Evolutionary conservation across 2,797 vertebrate species (phyloP).

Genomic region (Pseudochromis fuscus): DNA sequence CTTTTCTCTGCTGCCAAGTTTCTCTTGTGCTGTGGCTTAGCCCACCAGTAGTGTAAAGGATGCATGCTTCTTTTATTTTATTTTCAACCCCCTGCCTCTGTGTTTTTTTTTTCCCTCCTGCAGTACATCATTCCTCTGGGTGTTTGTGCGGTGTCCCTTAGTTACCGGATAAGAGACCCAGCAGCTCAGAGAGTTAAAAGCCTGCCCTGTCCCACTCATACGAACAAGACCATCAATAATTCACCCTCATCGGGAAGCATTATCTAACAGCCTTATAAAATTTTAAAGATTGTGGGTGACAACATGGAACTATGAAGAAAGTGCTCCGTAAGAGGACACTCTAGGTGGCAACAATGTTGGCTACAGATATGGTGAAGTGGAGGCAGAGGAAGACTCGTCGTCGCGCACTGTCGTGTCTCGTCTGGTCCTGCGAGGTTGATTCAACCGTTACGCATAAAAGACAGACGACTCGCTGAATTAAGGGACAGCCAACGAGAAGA

Average conservation of each 20-base stretch:
- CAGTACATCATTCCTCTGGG: constrained; percentile 84
- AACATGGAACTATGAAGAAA: constrained; percentile 75
- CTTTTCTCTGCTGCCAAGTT: constrained; percentile 74
- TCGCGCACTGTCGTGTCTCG: constrained; percentile 20
- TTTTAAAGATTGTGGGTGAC: constrained; percentile 82
- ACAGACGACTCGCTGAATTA: constrained; percentile 53
- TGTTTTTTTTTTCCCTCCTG: constrained; percentile 57
- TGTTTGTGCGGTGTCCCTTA: constrained; percentile 85
- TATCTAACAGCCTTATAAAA: constrained; percentile 86
- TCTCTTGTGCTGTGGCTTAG: constrained; percentile 70
- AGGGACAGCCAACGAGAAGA: constrained; percentile 44
- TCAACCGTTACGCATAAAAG: constrained; percentile 55
- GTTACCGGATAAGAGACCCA: constrained; percentile 83
- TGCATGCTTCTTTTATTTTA: constrained; percentile 80
- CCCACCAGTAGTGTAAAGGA: constrained; percentile 73
- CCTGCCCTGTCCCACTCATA: constrained; percentile 81
- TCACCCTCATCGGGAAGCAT: constrained; percentile 84
- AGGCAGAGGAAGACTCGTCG: constrained; percentile 22
- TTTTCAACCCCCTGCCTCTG: constrained; percentile 71
- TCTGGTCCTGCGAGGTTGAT: constrained; percentile 31
- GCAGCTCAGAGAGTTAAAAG: constrained; percentile 84
- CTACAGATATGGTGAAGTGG: constrained; percentile 63
- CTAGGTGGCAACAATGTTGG: constrained; percentile 66
- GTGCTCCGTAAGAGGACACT: constrained; percentile 74
- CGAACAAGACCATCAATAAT: constrained; percentile 86